A percentile compares a stretch with the other conserved stretches of the same genome.
phyloP scores from a whole-genome alignment of 2,888 invertebrate genomes.

The Lepeophtheirus nordmannii region DNA sequence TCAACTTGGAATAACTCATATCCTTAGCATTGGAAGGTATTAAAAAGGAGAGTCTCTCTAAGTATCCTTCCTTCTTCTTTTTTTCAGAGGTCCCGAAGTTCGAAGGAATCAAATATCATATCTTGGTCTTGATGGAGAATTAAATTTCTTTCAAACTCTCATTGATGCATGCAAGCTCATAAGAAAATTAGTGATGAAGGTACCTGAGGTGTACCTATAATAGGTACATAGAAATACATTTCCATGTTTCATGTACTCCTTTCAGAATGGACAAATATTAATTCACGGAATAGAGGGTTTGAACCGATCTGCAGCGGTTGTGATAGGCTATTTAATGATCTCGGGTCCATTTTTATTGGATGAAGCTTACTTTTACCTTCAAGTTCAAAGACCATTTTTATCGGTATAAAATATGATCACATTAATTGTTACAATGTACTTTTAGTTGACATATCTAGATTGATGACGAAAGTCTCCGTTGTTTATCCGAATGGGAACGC shows the following conservation, averaged over 20 bases:
- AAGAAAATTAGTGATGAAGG: neutral
- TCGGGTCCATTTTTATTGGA: neutral
- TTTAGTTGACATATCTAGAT: neutral
- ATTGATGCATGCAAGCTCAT: neutral
- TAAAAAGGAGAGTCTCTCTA: no score
- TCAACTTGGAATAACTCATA: conserved; percentile 13
- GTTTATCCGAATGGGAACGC: neutral
- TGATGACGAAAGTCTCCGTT: neutral
- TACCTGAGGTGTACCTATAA: no score
- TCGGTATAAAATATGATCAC: neutral
- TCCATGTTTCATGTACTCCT: no score
- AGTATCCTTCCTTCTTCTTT: no score
- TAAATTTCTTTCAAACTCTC: neutral
- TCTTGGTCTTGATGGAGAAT: neutral
- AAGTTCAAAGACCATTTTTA: conserved; percentile 8
- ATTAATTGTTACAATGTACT: neutral
- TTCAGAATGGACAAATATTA: conserved; percentile 3
- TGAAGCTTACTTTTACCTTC: conserved; percentile 12
- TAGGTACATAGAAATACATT: no score
- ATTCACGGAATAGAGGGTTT: conserved; percentile 19
- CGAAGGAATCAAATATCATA: neutral
- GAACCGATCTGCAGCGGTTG: conserved; percentile 19
- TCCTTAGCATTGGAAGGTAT: conserved; percentile 16
- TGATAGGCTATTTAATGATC: conserved; percentile 11
- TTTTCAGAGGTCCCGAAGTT: neutral